Evolutionary conservation across 2,113 vertebrate genomes (phyloP).

Genomic region (Cyprinus carpio): DNA sequence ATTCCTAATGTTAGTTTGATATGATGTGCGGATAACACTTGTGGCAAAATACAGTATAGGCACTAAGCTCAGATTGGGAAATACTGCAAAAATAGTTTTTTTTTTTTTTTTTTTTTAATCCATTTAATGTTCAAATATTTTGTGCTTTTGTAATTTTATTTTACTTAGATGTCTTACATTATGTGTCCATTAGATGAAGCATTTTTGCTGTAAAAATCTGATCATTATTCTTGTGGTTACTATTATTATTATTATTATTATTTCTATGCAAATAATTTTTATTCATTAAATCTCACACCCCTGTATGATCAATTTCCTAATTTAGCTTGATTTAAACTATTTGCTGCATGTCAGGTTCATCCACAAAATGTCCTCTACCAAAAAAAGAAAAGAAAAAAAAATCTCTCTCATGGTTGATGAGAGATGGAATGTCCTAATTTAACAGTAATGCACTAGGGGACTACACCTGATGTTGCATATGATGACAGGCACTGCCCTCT

Average conservation of each 20-base stretch:
- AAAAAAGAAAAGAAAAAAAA: too few relatives aligned
- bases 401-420: constrained; percentile 21
- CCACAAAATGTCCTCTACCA: constrained; percentile 20
- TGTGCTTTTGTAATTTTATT: too few relatives aligned
- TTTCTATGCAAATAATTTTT: neutral
- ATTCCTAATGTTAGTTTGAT: neutral
- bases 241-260: neutral
- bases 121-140: neutral
- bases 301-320: neutral
- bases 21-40: neutral
- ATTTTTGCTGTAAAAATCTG: too few relatives aligned
- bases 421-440: constrained; percentile 35
- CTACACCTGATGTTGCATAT: constrained; percentile 15
- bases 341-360: neutral
- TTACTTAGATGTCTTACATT: neutral
- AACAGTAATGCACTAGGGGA: constrained; percentile 13
- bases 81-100: too few relatives aligned
- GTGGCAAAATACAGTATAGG: neutral
- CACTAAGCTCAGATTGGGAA: too few relatives aligned
- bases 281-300: neutral
- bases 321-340: constrained; percentile 24
- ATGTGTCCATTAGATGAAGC: too few relatives aligned
- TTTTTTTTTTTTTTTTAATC: too few relatives aligned
- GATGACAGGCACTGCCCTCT: constrained; percentile 71
- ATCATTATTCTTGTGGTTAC: neutral